Conservation (phyloP, 2,113 vertebrate species). For the Nycticryphes semicollaris region DNA sequence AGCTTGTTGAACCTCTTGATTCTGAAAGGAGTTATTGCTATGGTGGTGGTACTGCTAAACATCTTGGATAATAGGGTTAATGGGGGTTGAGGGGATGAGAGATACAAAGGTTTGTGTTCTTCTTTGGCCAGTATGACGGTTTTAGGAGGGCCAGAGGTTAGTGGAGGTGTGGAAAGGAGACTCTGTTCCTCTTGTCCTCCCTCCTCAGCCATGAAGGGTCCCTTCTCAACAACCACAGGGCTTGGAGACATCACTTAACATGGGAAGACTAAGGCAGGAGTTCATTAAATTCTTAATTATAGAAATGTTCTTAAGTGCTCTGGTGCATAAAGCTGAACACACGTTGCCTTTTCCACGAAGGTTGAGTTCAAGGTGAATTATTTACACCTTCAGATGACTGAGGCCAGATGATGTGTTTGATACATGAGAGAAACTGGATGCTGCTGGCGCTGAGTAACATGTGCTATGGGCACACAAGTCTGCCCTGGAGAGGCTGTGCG, state of each 20-base stretch:
- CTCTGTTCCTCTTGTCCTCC: neutral
- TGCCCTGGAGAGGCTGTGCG: neutral
- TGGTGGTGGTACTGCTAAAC: neutral
- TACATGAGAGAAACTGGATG: neutral
- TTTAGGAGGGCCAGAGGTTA: neutral
- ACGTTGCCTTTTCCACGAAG: neutral
- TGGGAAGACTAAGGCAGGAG: neutral
- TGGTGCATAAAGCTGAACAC: neutral
- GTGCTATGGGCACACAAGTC: neutral
- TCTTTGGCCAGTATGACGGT: neutral
- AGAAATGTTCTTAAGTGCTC: neutral
- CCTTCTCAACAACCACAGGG: neutral
- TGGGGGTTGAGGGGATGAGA: neutral
- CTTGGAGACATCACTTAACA: neutral
- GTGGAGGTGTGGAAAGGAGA: neutral
- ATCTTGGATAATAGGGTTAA: neutral
- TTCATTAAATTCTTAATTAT: neutral
- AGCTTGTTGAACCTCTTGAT: neutral
- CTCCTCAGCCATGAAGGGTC: neutral
- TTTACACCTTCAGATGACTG: neutral
- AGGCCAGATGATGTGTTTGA: neutral
- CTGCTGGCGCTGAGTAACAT: neutral
- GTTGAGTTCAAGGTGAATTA: neutral
- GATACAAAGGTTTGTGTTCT: neutral
- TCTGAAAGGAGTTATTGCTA: neutral